Evolutionary conservation across 2,797 vertebrate species (phyloP), one percentile per base, ranked within the genome.

Genomic region (Mormyrops attenuatus): DNA sequence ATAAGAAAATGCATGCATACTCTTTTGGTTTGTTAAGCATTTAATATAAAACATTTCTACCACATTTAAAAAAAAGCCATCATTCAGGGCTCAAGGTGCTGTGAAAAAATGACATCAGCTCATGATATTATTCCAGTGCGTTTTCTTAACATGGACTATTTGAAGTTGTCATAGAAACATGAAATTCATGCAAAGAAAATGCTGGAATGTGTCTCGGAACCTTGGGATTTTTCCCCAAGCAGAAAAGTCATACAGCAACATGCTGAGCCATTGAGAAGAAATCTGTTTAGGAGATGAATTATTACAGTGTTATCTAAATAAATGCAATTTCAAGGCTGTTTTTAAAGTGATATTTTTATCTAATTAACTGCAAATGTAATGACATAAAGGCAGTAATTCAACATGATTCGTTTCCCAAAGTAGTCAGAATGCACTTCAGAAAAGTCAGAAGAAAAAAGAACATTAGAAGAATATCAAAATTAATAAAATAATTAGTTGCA

Each of bases 161-260:
- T 85, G 11, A 85, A 2, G 82, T 85, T 85, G 82, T 85, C 82
- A 85, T 85, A 85, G 82, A 49, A 85, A 85, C 82, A 26, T 85
- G 30, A 30, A 85, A 85, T 85, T 85, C 82, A 85, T 52, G 13
- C 49, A 52, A 85, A 52, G 49, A 52, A 85, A 50, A 26, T 11
- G 82, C 82, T 2, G 22, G 22, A 52, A 85, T 30, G 22, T 85
- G 82, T 52, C 82, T n/a, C 47, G 13, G 82, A 85, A 85, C 82
- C 49, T 49, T 85, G 82, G 49, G 49, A 85, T 30, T 26, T 85
- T 22, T 85, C 47, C 82, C 15, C 44, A 30, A 85, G 82, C 82
- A 52, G 44, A 85, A 85, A 52, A 1, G 44, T 8, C 44, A 84
- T 22, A 84, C 17, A 84, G 38, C 80, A 38, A 41, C 5, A 41